phyloP scores from a whole-genome alignment of 2,797 vertebrate genomes.

The Coregonus sp. region DNA sequence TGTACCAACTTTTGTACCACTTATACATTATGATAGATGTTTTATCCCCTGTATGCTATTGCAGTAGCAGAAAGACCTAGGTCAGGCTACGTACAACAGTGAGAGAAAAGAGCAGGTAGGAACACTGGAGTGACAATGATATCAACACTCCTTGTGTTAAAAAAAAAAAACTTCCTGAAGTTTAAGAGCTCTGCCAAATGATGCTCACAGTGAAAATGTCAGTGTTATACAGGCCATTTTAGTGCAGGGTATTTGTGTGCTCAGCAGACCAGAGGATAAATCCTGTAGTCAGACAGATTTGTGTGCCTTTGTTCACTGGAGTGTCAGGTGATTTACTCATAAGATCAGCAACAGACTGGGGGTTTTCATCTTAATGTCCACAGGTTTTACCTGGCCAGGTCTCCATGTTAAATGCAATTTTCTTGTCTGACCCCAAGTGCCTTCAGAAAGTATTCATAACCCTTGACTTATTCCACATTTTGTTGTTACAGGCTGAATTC shows the following conservation, averaged over 20 bases:
- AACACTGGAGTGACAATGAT: constrained; percentile 10
- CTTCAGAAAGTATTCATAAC: too few species aligned
- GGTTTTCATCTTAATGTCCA: constrained; percentile 25
- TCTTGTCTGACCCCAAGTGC: background rate
- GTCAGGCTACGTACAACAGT: background rate
- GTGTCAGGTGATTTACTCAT: constrained; percentile 56
- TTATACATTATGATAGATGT: too few species aligned
- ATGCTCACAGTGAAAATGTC: constrained; percentile 41
- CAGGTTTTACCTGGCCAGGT: constrained; percentile 15
- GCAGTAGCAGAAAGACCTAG: too few species aligned
- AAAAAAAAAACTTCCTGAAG: constrained; percentile 23
- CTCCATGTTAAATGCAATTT: constrained; percentile 27
- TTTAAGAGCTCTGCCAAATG: constrained; percentile 42
- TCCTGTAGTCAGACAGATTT: constrained; percentile 55
- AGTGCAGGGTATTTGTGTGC: constrained; percentile 30
- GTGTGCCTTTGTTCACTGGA: constrained; percentile 41
- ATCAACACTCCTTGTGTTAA: constrained; percentile 25
- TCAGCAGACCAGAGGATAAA: constrained; percentile 41
- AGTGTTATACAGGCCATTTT: constrained; percentile 34
- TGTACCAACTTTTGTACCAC: background rate
- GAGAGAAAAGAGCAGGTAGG: background rate
- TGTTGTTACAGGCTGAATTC: too few species aligned
- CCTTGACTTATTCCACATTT: too few species aligned
- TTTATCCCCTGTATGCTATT: too few species aligned
- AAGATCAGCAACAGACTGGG: constrained; percentile 39